A percentile compares a stretch with the other conserved stretches of the same genome.
phyloP scores from a whole-genome alignment of 2,113 vertebrate species.

The Lutjanus erythropterus region DNA sequence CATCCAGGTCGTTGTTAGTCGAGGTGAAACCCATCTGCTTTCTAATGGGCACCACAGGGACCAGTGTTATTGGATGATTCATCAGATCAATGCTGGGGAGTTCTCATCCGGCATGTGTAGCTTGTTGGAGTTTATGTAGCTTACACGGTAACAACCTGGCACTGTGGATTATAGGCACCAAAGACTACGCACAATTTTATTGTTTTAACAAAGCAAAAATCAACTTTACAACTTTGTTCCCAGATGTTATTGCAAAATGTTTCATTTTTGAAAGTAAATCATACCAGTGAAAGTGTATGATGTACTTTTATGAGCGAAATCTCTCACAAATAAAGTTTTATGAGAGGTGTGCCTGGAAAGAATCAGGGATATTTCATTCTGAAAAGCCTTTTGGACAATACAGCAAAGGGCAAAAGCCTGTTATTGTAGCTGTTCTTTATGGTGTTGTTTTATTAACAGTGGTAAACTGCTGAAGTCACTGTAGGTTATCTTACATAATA shows the following conservation, averaged over 20 bases:
- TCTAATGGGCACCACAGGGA: conserved; percentile 61
- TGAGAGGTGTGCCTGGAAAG: conserved; percentile 37
- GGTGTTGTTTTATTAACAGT: conserved; percentile 39
- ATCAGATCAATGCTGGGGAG: conserved; percentile 63
- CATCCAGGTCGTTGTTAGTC: conserved; percentile 46
- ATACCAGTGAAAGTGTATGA: conserved; percentile 49
- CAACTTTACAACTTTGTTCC: conserved; percentile 37
- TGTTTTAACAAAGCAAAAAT: conserved; percentile 48
- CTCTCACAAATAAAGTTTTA: conserved; percentile 69
- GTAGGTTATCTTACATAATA: not conserved
- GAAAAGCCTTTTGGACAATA: conserved; percentile 28
- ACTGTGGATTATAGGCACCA: conserved; percentile 28
- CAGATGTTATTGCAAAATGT: conserved; percentile 55
- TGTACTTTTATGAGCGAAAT: conserved; percentile 63
- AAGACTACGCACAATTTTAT: conserved; percentile 30
- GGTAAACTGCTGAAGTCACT: conserved; percentile 37
- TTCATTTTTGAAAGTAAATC: conserved; percentile 64
- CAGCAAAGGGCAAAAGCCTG: conserved; percentile 37
- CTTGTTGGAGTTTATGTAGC: conserved; percentile 33
- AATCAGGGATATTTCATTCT: conserved; percentile 37
- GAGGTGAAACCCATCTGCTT: conserved; percentile 51
- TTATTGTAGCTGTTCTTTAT: conserved; percentile 52
- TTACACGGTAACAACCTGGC: conserved; percentile 34
- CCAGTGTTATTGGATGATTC: conserved; percentile 73
- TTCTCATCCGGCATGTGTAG: conserved; percentile 37